Percentiles rank a stretch among this genome's conserved stretches.
Evolutionary conservation across 2,888 invertebrate species (phyloP).

Genomic region (Pachymerium ferrugineum): DNA sequence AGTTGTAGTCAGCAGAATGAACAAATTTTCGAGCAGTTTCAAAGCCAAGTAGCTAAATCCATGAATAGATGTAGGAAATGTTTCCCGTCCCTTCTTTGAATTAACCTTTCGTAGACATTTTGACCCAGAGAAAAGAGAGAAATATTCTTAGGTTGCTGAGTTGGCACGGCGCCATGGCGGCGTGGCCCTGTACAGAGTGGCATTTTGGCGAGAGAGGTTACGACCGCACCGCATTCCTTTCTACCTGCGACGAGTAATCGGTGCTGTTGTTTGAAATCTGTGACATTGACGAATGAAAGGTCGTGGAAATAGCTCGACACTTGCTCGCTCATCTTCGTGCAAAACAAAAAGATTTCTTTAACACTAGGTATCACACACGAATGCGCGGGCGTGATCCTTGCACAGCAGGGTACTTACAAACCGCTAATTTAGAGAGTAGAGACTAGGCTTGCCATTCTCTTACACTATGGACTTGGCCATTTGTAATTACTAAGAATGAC

Average conservation of each 20-base stretch:
- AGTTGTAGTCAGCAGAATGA: background rate
- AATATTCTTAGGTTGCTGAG: background rate
- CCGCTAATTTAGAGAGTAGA: slow-evolving; percentile 23
- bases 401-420: background rate
- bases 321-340: slow-evolving; percentile 17
- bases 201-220: slow-evolving; percentile 25
- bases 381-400: slow-evolving; percentile 16
- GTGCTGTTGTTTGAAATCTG: slow-evolving; percentile 4
- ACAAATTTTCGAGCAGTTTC: background rate
- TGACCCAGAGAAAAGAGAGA: background rate
- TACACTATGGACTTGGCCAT: background rate
- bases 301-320: background rate
- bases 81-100: background rate
- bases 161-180: slow-evolving; percentile 6
- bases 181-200: background rate
- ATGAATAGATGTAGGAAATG: background rate
- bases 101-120: background rate
- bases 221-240: slow-evolving; percentile 19
- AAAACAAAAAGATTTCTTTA: slow-evolving; percentile 17
- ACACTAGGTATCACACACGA: slow-evolving; percentile 14
- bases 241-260: slow-evolving; percentile 24
- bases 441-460: background rate
- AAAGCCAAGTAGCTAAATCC: background rate
- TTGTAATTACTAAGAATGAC: slow-evolving; percentile 11
- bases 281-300: slow-evolving; percentile 22